phyloP scores from a whole-genome alignment of 30 jellyfish, hydroid and myxozoan species.

The Cassiopea andromeda region DNA sequence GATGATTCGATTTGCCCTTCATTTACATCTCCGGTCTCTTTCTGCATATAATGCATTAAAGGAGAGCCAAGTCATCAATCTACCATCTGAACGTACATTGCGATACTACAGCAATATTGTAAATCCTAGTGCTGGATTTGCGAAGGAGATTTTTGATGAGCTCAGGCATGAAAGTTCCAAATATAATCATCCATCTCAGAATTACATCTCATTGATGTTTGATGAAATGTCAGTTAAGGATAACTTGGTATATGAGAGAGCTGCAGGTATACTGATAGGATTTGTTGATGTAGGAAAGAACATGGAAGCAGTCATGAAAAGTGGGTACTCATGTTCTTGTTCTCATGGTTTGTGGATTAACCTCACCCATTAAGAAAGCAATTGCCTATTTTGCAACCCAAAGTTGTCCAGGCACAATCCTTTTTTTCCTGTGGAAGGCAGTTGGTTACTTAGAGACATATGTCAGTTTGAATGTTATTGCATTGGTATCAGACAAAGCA shows the following conservation, averaged over 20 bases:
- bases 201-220: background rate
- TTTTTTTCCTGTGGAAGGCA: conserved; percentile 52
- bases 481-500: conserved; percentile 60
- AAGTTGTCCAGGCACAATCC: conserved; percentile 27
- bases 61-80: conserved; percentile 53
- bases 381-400: conserved; percentile 67
- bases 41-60: conserved; percentile 55
- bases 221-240: conserved; percentile 25
- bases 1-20: conserved; percentile 69
- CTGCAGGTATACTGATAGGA: conserved; percentile 12
- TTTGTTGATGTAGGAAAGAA: conserved; percentile 30
- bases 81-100: conserved; percentile 51
- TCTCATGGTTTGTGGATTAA: conserved; percentile 52
- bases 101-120: conserved; percentile 40
- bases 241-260: conserved; percentile 6
- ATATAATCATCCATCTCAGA: background rate
- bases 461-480: conserved; percentile 52
- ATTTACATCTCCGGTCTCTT: conserved; percentile 61
- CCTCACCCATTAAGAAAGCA: conserved; percentile 48
- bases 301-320: background rate
- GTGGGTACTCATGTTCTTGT: conserved; percentile 61
- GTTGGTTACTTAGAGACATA: conserved; percentile 50
- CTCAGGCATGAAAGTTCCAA: conserved; percentile 29
- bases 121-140: conserved; percentile 48
- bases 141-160: conserved; percentile 40